A percentile compares a stretch with the other conserved stretches of the same genome.
Evolutionary conservation across 1,140 invertebrate species (phyloP).

Genomic region (Pogonomyrmex californicus): DNA sequence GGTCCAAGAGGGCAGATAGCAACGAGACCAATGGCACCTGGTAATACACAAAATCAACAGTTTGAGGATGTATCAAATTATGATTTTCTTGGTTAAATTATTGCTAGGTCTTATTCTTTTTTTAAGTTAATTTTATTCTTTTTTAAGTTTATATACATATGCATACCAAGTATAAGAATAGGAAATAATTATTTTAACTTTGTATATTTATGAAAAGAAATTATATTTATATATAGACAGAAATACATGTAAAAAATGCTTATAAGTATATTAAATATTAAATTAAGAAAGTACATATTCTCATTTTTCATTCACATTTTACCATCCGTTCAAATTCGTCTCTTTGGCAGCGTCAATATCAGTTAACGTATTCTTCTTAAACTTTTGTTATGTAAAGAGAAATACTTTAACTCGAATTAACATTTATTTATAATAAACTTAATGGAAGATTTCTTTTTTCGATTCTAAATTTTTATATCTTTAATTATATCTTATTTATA

Average conservation of each 20-base stretch:
- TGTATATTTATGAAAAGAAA: slow-evolving; percentile 17
- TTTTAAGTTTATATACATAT: background rate
- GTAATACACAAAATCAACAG: slow-evolving; percentile 85
- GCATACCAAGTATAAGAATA: background rate
- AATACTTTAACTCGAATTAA: background rate
- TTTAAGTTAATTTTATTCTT: slow-evolving; percentile 1
- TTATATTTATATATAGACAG: slow-evolving; percentile 18
- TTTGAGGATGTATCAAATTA: slow-evolving; percentile 87
- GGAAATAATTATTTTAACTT: slow-evolving; percentile 12
- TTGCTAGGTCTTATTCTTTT: background rate
- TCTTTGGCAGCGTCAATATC: background rate
- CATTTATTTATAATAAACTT: background rate
- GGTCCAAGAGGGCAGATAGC: slow-evolving; percentile 83
- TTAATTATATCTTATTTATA: too few relatives aligned
- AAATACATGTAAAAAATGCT: slow-evolving; percentile 14
- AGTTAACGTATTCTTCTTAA: background rate
- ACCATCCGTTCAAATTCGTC: background rate
- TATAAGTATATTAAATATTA: slow-evolving; percentile 7
- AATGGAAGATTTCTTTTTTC: slow-evolving; percentile 14
- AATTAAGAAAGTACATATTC: background rate
- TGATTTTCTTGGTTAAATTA: slow-evolving; percentile 84
- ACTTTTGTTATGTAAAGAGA: background rate
- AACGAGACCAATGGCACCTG: slow-evolving; percentile 82
- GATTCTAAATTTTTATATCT: background rate
- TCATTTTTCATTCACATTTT: background rate